A percentile compares a stretch with the other conserved stretches of the same genome.
These are phyloP conservation scores for Willisornis vidua DNA, from an alignment of 2,113 vertebrate genomes.

Conservation along the genomic window DNA sequence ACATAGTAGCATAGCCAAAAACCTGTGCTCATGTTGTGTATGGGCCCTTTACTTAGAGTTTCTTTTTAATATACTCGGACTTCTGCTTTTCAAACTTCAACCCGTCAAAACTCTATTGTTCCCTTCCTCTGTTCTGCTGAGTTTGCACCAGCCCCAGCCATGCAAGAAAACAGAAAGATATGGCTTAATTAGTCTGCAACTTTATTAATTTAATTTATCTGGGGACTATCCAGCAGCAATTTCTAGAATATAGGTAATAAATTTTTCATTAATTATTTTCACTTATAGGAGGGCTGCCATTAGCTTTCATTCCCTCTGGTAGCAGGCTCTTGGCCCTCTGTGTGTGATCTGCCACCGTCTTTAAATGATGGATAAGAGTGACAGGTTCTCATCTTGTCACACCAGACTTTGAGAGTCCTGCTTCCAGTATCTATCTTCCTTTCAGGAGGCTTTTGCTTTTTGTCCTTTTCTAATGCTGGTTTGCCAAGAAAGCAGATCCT, in stretches of 20 bases:
- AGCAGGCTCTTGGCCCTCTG: background rate
- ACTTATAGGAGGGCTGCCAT: background rate
- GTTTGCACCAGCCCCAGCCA: constrained; percentile 22
- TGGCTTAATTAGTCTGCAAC: constrained; percentile 41
- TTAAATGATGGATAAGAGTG: background rate
- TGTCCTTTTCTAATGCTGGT: background rate
- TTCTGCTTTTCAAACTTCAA: background rate
- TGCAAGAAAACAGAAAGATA: constrained; percentile 63
- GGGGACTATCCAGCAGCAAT: constrained; percentile 48
- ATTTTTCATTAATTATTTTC: constrained; percentile 63
- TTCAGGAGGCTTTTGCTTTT: background rate
- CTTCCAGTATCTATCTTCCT: background rate
- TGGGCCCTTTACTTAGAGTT: background rate
- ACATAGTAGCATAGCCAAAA: background rate
- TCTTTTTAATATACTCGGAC: background rate
- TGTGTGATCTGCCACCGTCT: background rate
- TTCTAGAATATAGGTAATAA: constrained; percentile 44
- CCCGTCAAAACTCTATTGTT: background rate
- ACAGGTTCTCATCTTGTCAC: background rate
- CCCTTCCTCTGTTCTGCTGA: constrained; percentile 39
- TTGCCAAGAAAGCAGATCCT: background rate
- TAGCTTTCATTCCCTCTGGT: background rate
- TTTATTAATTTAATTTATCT: constrained; percentile 67
- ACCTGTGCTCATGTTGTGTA: background rate
- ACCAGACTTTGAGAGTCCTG: background rate